Base-by-base conservation (phyloP, 2,888 invertebrate genomes). In the Calliphora vomitoria region DNA sequence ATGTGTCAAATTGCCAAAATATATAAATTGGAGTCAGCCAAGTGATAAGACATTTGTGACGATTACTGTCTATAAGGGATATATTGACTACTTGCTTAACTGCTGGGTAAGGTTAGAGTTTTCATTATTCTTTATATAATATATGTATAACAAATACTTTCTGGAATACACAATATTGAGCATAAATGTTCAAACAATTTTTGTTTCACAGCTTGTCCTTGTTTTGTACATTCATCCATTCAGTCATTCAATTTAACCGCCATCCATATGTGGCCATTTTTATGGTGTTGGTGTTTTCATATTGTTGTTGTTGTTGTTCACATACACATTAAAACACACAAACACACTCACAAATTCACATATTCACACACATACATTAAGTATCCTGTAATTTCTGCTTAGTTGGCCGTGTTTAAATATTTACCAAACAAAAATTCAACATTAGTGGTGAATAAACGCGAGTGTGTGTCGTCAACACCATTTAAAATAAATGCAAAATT, bases 251-350 rank as follows among this genome's bases (percentile, higher is more conserved):
- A 53, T 81, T 62, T 72, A 69, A 82, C 75, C 50, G 18, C 47
- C 18, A 76, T 62, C 8, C 75, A 60, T 53, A 76, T 82, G 75
- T 44, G 82, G 69, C 50, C 53, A n/a, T 53, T 68, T 68, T 47
- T 62, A 53, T 72, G 47, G 47, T 13, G 4, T 38, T 69, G 44
- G 44, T 68, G 25, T 25, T 25, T 25, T 25, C 25, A 25, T 25
- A 2, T 10, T 60, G n/a, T 71, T 71, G 38, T 80, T 41, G 71
- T 60, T 58, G 69, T 68, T 60, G 68, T 2, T 44, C 8, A 31
- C 55, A 8, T 31, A 25, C 60, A 6, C 25, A 58, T 25, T n/a
- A 69, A 80, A 35, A 72, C 5, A 38, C 41, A 18, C 20, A 20
- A 11, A 55, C 20, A 50, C 10, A 44, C 4, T 44, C 4, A 13